phyloP scores from a whole-genome alignment of 2,797 vertebrate genomes.

The Buceros bicornis region DNA sequence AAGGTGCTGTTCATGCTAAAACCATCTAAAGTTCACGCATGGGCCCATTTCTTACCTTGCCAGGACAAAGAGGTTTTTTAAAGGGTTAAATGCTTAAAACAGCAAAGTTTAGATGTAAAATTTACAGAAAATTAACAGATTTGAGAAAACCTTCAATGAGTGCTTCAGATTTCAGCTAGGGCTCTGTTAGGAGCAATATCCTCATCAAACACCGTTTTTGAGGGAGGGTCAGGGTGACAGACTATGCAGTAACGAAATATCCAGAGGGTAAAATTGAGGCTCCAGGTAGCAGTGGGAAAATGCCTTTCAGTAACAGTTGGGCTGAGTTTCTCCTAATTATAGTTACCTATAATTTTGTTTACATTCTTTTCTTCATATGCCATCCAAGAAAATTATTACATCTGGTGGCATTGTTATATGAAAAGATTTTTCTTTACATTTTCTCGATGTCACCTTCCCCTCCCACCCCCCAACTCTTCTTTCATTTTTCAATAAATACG shows the following conservation, averaged over 20 bases:
- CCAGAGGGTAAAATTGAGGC: neutral
- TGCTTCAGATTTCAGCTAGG: neutral
- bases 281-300: neutral
- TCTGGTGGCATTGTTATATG: neutral
- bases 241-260: neutral
- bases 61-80: neutral
- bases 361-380: neutral
- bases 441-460: neutral
- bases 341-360: neutral
- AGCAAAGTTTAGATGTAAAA: neutral
- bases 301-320: neutral
- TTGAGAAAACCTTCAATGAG: neutral
- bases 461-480: neutral
- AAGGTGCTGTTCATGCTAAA: neutral
- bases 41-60: neutral
- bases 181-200: neutral
- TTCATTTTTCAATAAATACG: neutral
- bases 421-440: neutral
- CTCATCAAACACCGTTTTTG: neutral
- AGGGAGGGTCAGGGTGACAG: neutral
- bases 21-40: neutral
- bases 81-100: neutral
- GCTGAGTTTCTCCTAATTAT: neutral
- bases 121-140: neutral
- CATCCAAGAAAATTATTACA: neutral